Evolutionary conservation across 2,113 vertebrate genomes (phyloP), one percentile per base, ranked within the genome.

Genomic region (Hippolais icterina): DNA sequence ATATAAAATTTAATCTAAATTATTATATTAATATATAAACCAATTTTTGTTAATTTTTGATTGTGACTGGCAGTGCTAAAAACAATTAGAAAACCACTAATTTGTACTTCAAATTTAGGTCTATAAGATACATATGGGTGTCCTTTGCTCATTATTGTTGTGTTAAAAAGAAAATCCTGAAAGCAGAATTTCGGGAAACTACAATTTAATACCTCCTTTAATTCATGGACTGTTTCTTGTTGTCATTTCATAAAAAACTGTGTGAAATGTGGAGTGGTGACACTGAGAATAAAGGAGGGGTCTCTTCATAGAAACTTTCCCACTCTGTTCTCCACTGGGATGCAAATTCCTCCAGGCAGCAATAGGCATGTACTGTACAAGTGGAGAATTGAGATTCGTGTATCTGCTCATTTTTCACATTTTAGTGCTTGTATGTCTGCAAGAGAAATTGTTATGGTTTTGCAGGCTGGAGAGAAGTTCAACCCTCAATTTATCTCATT

Each of bases 381-480:
- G 5, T 63, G 22, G 17, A 86, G 42, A 92, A 88, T 6, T 0
- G 2, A 85, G 49, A 84, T 86, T 83, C 49, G 18, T 70, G 6
- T 88, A 77, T 84, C 52, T 74, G 35, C 19, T 90, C 59, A 83
- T 90, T 84, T 95, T 96, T 90, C 52, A 82, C 76, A 39, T 96
- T 96, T 85, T 86, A 96, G 29, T 63, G 10, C 78, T 93, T 89
- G 15, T 68, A 63, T 56, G 37, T 89, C 91, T 88, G 52, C 27
- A 89, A 93, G 37, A 96, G 86, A 95, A 96, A 88, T 91, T 95
- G 31, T 89, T 86, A 93, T 52, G 47, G 35, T 81, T 86, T 90
- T 83, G 11, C 42, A 92, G 68, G 57, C 63, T 89, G 37, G 47
- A 83, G 83, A 71, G 47, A 92, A 95, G 46, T 93, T 87, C 64